Evolutionary conservation across 2,113 vertebrate species (phyloP).

Genomic region (Sphyrna mokarran): DNA sequence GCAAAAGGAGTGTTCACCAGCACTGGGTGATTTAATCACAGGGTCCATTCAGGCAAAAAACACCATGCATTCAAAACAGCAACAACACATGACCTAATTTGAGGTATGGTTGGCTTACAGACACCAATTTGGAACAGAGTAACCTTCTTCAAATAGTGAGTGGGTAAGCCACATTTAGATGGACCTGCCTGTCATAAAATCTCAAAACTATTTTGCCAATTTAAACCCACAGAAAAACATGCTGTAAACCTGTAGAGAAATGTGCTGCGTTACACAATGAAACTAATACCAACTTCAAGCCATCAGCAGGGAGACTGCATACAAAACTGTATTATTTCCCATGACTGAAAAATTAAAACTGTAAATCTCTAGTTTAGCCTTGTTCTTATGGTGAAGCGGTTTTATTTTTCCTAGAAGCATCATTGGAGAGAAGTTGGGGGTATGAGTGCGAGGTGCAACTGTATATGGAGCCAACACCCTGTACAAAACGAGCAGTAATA

Average conservation of each 20-base stretch:
- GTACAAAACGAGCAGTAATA: neutral
- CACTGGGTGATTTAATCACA: neutral
- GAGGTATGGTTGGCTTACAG: neutral
- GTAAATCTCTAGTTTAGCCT: neutral
- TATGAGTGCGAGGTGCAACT: neutral
- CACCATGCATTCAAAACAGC: neutral
- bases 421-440: neutral
- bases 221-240: neutral
- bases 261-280: neutral
- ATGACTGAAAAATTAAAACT: neutral
- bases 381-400: neutral
- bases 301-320: neutral
- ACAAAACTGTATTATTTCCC: neutral
- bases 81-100: neutral
- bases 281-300: neutral
- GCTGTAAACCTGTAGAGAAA: neutral
- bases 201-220: neutral
- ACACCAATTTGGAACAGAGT: neutral
- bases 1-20: neutral
- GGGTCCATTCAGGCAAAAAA: neutral
- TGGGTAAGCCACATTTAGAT: neutral
- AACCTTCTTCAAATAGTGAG: neutral
- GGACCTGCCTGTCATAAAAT: neutral
- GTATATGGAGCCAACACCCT: neutral
- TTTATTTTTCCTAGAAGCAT: neutral